Conservation (phyloP, 2,888 invertebrate genomes). For the Papilio protenor region DNA sequence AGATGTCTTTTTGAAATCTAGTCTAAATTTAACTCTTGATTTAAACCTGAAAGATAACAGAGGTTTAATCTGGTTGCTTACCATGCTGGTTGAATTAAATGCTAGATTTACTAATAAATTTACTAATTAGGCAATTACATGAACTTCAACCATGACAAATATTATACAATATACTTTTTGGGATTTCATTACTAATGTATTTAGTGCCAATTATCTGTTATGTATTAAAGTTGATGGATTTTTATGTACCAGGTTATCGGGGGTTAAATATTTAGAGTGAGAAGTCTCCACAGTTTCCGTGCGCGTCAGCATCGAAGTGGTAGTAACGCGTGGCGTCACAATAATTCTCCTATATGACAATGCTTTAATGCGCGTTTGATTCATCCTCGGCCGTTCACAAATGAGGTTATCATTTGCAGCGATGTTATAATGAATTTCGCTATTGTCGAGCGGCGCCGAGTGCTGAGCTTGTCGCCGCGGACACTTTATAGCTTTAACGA, state of each 20-base stretch:
- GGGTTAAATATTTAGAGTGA: constrained; percentile 31
- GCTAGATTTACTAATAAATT: not conserved
- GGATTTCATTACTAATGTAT: not conserved
- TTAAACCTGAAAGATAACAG: no score
- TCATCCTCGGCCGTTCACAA: constrained; percentile 76
- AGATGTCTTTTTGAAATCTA: not conserved
- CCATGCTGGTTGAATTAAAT: not conserved
- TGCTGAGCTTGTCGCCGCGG: constrained; percentile 49
- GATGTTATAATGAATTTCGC: constrained; percentile 76
- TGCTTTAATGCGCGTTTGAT: constrained; percentile 83
- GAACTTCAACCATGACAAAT: no score
- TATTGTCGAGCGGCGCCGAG: constrained; percentile 66
- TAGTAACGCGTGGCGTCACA: constrained; percentile 81
- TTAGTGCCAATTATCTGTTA: not conserved
- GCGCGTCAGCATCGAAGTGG: constrained; percentile 72
- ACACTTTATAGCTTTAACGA: constrained; percentile 40
- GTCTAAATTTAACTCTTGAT: not conserved
- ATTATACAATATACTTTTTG: no score
- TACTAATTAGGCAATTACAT: no score
- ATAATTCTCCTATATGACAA: constrained; percentile 83
- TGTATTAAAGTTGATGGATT: not conserved
- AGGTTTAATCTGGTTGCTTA: no score
- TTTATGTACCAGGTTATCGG: not conserved
- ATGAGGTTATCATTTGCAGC: constrained; percentile 83
- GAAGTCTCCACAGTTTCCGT: constrained; percentile 52